Base-by-base conservation (phyloP, 1,140 invertebrate genomes). In the Frieseomelitta varia region DNA sequence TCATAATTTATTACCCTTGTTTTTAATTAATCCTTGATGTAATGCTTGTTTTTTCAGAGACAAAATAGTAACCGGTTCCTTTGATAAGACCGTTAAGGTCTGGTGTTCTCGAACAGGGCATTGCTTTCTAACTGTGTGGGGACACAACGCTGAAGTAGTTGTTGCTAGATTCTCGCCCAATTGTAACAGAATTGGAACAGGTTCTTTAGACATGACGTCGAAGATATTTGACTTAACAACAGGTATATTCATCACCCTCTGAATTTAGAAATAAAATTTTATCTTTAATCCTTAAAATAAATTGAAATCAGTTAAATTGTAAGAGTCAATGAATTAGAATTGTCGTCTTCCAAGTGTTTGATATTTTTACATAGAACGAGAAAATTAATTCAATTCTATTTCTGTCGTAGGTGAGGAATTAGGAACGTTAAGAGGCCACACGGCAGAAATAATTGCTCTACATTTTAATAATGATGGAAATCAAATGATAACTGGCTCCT, bases 71-170 rank as follows among this genome's bases (percentile, higher is more conserved):
- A 98, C 97, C 0, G 97, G 97, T 56, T 97, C 97, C 0, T 98
- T 98, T 93, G 97, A 98, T 93, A 97, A 97, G 92, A 97, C 97
- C 0, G 97, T 96, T 47, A 96, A 96, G 87, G 93, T 98, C 73
- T 98, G 97, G 97, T 95, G 95, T 81, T 93, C 96, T 1, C 95
- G 94, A 78, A 96, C 95, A 1, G 97, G 97, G 0, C 96, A 97
- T 76, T 97, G 97, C 90, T 93, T 97, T 47, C 94, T 96, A 78
- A 97, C 96, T 0, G 95, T 97, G 83, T 96, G 96, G 94, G 97
- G 97, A 2, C 97, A 98, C 90, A 94, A 95, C 1, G 97, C 96
- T 0, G 97, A 98, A 94, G 96, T 98, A 72, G 97, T 97, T 76
- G 96, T 96, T 30, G 95, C 95, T 0, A 95, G 96, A 91, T 97